Evolutionary conservation across 2,113 vertebrate genomes (phyloP).

Genomic region (Coptodon bakossiorum): DNA sequence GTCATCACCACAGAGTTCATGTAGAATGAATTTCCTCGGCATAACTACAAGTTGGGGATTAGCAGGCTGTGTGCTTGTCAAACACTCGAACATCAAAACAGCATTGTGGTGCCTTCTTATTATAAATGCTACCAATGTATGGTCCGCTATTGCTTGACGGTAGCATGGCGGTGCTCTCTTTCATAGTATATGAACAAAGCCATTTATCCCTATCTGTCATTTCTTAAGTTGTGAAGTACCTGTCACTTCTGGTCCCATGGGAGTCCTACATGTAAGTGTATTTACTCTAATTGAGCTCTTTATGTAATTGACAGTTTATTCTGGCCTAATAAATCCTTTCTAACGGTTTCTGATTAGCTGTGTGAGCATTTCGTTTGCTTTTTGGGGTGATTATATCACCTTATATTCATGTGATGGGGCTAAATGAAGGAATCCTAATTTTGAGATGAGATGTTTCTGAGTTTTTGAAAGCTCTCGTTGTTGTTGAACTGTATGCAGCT

Average conservation of each 20-base stretch:
- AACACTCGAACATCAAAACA: constrained; percentile 39
- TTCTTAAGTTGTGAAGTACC: constrained; percentile 66
- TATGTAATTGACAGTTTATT: constrained; percentile 67
- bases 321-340: constrained; percentile 51
- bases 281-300: constrained; percentile 67
- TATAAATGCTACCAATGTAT: constrained; percentile 37
- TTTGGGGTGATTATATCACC: background rate
- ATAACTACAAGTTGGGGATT: constrained; percentile 10
- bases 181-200: constrained; percentile 68
- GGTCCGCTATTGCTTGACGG: constrained; percentile 51
- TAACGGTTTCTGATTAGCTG: background rate
- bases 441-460: background rate
- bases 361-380: background rate
- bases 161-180: constrained; percentile 50
- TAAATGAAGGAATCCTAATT: background rate
- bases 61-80: constrained; percentile 39
- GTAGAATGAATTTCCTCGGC: background rate
- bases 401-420: background rate
- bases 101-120: background rate
- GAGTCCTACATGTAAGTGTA: constrained; percentile 53
- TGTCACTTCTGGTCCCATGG: constrained; percentile 63
- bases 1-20: constrained; percentile 28
- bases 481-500: background rate
- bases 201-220: constrained; percentile 70
- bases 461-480: background rate